phyloP scores from a whole-genome alignment of 2,797 vertebrate genomes.

The Muscicapa striata region DNA sequence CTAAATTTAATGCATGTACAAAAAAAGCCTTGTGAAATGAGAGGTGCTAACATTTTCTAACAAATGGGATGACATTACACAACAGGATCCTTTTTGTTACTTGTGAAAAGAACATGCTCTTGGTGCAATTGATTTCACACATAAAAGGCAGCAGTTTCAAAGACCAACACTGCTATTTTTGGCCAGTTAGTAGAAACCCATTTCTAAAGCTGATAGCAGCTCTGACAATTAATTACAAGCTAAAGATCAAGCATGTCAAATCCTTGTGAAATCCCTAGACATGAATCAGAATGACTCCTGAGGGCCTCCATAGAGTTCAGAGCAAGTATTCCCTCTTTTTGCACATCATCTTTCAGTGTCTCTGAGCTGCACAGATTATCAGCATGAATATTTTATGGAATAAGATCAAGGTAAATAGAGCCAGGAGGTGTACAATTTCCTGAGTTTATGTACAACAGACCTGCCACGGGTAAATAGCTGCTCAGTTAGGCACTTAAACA shows the following conservation, averaged over 20 bases:
- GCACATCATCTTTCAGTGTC: not conserved
- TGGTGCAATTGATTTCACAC: slow-evolving; percentile 54
- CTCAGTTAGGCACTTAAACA: not conserved
- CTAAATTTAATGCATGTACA: not conserved
- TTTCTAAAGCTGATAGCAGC: slow-evolving; percentile 41
- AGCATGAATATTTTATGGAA: not conserved
- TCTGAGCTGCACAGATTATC: not conserved
- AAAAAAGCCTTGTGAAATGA: not conserved
- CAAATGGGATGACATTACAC: slow-evolving; percentile 29
- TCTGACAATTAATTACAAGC: slow-evolving; percentile 57
- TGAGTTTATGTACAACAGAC: not conserved
- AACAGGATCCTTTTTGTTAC: slow-evolving; percentile 39
- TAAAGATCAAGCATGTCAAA: slow-evolving; percentile 62
- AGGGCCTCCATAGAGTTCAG: not conserved
- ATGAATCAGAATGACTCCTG: not conserved
- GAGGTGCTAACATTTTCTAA: slow-evolving; percentile 9
- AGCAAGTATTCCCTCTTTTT: not conserved
- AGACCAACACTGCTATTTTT: slow-evolving; percentile 31
- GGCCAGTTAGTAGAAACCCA: slow-evolving; percentile 1
- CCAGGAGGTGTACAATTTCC: not conserved
- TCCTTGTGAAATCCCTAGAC: slow-evolving; percentile 19
- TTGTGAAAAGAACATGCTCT: slow-evolving; percentile 21
- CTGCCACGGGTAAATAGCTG: not conserved
- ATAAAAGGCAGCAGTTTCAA: slow-evolving; percentile 39
- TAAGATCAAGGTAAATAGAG: not conserved